Conservation (phyloP, 2,888 invertebrate genomes). For the Serripes groenlandicus region DNA sequence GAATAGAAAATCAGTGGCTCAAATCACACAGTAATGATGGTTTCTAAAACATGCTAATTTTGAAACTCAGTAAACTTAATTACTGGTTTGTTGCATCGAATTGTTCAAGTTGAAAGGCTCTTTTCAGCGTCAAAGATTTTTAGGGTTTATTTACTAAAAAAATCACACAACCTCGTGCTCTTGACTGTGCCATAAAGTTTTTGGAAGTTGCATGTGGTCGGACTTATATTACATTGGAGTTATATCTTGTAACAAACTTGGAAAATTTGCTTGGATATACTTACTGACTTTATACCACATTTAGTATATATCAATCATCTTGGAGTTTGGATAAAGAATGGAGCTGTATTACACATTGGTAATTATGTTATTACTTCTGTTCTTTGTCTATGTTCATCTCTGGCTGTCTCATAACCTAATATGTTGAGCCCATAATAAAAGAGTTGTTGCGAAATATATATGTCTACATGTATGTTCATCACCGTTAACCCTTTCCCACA, state of each 20-base stretch:
- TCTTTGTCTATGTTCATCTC: too few relatives aligned
- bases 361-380: too few relatives aligned
- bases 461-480: too few relatives aligned
- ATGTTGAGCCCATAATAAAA: too few relatives aligned
- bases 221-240: too few relatives aligned
- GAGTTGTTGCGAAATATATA: too few relatives aligned
- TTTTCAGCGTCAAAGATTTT: slow-evolving; percentile 2
- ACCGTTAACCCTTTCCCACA: too few relatives aligned
- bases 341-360: neutral
- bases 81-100: slow-evolving; percentile 8
- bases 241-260: too few relatives aligned
- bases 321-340: too few relatives aligned
- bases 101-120: slow-evolving; percentile 15
- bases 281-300: neutral
- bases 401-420: too few relatives aligned
- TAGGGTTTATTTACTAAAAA: neutral
- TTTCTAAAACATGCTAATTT: slow-evolving; percentile 11
- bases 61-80: neutral
- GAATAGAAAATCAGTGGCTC: slow-evolving; percentile 24
- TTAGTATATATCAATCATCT: too few relatives aligned
- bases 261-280: neutral
- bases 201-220: neutral
- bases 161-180: neutral
- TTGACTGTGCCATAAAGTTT: neutral
- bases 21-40: neutral